Conservation (phyloP, 2,113 vertebrate genomes). For the Phaethornis superciliosus region DNA sequence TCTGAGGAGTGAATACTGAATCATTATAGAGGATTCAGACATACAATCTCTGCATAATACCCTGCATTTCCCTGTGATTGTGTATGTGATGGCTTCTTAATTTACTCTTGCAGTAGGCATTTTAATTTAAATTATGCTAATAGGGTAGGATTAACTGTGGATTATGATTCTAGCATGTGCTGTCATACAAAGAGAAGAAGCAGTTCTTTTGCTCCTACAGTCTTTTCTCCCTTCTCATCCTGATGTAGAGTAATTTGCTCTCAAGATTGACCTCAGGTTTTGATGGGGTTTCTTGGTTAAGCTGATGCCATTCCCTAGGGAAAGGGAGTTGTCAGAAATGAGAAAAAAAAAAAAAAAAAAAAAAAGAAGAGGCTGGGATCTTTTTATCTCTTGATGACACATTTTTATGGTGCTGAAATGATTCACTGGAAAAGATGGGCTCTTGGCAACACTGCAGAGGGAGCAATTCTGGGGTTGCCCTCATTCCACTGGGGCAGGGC, state of each 20-base stretch:
- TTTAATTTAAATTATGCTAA: conserved; percentile 67
- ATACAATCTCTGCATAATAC: conserved; percentile 11
- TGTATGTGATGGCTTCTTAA: conserved; percentile 38
- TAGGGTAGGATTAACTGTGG: conserved; percentile 45
- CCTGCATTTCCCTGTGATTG: conserved; percentile 1
- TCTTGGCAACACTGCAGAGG: neutral
- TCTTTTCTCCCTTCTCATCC: neutral
- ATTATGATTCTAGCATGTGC: conserved; percentile 53
- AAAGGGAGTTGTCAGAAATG: neutral
- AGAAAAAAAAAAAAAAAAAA: neutral
- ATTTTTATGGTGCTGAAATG: neutral
- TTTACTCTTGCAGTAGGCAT: conserved; percentile 44
- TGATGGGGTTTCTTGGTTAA: conserved; percentile 25
- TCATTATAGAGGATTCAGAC: conserved; percentile 38
- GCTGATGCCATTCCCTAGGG: neutral
- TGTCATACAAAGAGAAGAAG: conserved; percentile 10
- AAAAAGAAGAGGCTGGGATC: neutral
- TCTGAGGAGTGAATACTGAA: conserved; percentile 21
- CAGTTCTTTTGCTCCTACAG: neutral
- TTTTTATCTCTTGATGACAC: conserved; percentile 3
- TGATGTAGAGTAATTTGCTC: conserved; percentile 1
- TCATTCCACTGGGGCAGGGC: neutral
- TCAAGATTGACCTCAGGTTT: conserved; percentile 17
- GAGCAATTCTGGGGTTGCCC: neutral
- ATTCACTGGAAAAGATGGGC: neutral